Conservation (phyloP, 1,140 invertebrate genomes). For the Meloidogyne exigua region DNA sequence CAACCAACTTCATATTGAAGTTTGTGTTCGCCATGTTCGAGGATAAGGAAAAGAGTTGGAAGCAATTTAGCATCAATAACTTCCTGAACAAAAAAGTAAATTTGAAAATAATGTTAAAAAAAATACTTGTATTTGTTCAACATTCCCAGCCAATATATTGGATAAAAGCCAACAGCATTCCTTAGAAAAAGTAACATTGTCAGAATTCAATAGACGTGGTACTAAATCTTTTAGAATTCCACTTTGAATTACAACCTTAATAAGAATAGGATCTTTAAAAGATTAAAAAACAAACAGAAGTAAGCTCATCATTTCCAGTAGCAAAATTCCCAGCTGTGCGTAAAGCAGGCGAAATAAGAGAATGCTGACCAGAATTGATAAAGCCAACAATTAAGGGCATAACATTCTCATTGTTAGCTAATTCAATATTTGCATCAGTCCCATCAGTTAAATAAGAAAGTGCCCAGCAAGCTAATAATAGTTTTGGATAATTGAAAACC, state of each 20-base stretch:
- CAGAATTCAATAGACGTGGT: conserved; percentile 15
- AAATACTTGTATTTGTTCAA: conserved; percentile 33
- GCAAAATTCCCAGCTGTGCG: conserved; percentile 47
- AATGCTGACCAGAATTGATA: conserved; percentile 14
- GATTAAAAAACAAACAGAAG: conserved; percentile 27
- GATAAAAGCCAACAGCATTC: conserved; percentile 42
- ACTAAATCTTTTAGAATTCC: conserved; percentile 31
- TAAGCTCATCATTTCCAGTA: conserved; percentile 35
- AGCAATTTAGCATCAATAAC: conserved; percentile 41
- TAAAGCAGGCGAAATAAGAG: conserved; percentile 39
- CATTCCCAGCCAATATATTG: conserved; percentile 40
- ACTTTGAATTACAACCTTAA: conserved; percentile 36
- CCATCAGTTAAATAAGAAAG: conserved; percentile 49
- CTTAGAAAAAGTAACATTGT: conserved; percentile 27
- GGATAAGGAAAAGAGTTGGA: conserved; percentile 23
- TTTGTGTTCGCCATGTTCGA: conserved; percentile 41
- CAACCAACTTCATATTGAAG: conserved; percentile 35
- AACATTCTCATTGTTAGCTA: conserved; percentile 7
- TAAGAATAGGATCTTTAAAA: not conserved
- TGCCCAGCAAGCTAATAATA: conserved; percentile 37
- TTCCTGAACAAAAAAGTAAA: conserved; percentile 20
- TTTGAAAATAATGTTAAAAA: not conserved
- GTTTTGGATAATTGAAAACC: no score
- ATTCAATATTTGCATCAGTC: conserved; percentile 36
- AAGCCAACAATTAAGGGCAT: conserved; percentile 25